Percentiles rank a stretch among this genome's conserved stretches.
phyloP scores from a whole-genome alignment of 2,113 vertebrate species.

The Carassius auratus region DNA sequence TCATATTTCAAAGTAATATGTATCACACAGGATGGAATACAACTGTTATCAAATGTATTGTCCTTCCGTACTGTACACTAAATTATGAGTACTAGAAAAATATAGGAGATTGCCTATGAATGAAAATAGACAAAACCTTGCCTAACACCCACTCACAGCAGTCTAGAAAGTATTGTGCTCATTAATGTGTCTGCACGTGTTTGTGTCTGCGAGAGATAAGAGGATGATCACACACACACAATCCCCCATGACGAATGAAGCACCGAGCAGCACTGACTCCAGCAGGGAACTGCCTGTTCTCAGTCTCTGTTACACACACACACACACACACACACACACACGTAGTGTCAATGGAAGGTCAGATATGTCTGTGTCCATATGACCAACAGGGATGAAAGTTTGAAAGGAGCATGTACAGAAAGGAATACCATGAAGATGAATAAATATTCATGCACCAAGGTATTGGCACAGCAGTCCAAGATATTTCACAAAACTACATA shows the following conservation, averaged over 20 bases:
- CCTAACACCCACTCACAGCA: background rate
- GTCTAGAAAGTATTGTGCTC: background rate
- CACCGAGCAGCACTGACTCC: slow-evolving; percentile 28
- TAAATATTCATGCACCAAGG: background rate
- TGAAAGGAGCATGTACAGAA: background rate
- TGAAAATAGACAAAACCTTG: background rate
- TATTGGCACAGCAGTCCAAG: background rate
- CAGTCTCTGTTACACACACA: background rate
- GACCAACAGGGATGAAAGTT: background rate
- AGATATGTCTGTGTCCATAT: slow-evolving; percentile 9
- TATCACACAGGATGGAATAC: background rate
- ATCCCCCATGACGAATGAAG: slow-evolving; percentile 41
- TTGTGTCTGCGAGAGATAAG: slow-evolving; percentile 46
- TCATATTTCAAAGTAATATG: background rate
- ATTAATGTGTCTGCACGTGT: slow-evolving; percentile 20
- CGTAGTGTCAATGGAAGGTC: slow-evolving; percentile 4
- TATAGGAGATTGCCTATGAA: background rate
- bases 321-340: background rate
- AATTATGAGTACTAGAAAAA: background rate
- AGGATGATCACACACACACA: slow-evolving; percentile 45
- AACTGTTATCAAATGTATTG: background rate
- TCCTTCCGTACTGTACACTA: background rate
- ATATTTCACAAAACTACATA: background rate
- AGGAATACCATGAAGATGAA: background rate
- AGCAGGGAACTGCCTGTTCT: slow-evolving; percentile 41